Evolutionary conservation across 2,888 invertebrate species (phyloP), one percentile per base, ranked within the genome.

Genomic region (Alloplasta piceator): DNA sequence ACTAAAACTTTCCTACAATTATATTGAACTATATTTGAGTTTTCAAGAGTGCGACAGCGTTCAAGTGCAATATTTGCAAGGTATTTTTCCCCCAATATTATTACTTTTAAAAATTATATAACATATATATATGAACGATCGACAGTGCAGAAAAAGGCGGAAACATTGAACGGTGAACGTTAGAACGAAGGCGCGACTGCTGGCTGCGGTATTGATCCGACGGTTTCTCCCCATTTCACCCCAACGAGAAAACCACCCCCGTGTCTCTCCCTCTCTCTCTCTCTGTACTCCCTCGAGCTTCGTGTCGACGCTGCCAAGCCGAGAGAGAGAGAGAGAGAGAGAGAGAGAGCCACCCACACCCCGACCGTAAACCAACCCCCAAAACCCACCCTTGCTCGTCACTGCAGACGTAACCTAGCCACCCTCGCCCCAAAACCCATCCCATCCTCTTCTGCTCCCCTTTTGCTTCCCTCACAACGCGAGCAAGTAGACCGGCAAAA

Each of bases 131-230:
- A 68, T 67, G 43, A n/a, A 43, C 41, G 78, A 78, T 80, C 71
- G 72, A 73, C 68, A 79, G 78, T 63, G 72, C 66, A 78, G 78
- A 79, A 75, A 84, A 68, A 82, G 81, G 84, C 85, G 85, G 87
- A 85, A 87, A 87, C 84, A 82, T 87, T 85, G 89, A 85, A 86
- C 83, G 85, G 83, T 85, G 85, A 88, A 85, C 82, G 86, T 86
- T 26, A 85, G 85, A 83, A 74, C 86, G 84, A 88, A 87, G 90
- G 89, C 90, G 89, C 89, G 88, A 90, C 89, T 26, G 26, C 26
- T 85, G 85, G 87, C 87, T 89, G 85, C 85, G 89, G 92, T 92
- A 92, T 92, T 92, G 92, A 92, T 92, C 92, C 90, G 90, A 84
- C 85, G 87, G 84, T 86, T 87, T 89, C 89, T 87, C 90, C 90